A percentile compares a stretch with the other conserved stretches of the same genome.
phyloP scores from a whole-genome alignment of 2,113 vertebrate genomes.

The Cinclus cinclus region DNA sequence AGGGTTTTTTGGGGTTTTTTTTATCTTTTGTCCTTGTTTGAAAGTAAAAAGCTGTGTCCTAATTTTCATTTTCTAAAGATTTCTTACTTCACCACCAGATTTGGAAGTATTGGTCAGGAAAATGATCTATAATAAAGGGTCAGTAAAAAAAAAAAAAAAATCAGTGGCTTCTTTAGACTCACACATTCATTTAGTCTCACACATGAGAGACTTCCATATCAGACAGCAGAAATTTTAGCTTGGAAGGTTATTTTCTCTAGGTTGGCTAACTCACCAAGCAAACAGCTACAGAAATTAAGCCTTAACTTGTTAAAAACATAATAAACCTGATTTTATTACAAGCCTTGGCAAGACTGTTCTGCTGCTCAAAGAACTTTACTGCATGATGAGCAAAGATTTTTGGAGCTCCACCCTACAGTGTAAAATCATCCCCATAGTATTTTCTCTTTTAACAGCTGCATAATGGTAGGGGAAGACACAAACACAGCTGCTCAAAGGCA shows the following conservation, averaged over 20 bases:
- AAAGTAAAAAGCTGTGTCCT: background rate
- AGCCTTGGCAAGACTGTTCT: constrained; percentile 29
- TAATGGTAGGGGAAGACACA: background rate
- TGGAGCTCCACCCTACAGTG: constrained; percentile 25
- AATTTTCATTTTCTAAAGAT: constrained; percentile 9
- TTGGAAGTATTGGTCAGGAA: constrained; percentile 29
- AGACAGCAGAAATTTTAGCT: background rate
- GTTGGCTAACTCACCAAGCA: background rate
- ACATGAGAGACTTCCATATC: background rate
- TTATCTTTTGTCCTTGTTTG: background rate
- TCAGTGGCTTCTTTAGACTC: background rate
- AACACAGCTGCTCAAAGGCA: constrained; percentile 29
- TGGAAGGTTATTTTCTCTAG: background rate
- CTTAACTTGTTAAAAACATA: constrained; percentile 51
- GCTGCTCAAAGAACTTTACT: constrained; percentile 14
- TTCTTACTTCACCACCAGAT: background rate
- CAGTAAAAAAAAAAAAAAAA: background rate
- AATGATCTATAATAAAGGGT: background rate
- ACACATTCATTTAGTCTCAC: background rate
- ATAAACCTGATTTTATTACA: constrained; percentile 26
- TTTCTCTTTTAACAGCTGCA: constrained; percentile 20
- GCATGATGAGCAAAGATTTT: background rate
- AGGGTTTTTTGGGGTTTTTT: no score
- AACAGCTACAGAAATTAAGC: constrained; percentile 43
- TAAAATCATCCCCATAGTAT: background rate